phyloP scores from a whole-genome alignment of 2,797 vertebrate species.

The Nyctibius grandis region DNA sequence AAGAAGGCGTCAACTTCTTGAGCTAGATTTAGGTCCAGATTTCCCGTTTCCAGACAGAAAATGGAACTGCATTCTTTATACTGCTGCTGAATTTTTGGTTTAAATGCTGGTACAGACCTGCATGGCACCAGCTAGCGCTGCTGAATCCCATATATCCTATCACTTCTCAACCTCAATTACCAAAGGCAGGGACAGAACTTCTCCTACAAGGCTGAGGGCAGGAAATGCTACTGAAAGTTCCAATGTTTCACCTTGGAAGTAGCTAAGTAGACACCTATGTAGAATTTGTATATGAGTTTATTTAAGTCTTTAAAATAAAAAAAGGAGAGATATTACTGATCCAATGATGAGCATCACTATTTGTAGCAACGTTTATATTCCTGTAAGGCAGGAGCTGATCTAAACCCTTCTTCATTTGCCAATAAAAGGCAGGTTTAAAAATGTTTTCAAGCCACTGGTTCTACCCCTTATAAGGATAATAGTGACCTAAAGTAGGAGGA shows the following conservation, averaged over 20 bases:
- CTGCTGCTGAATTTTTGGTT: not conserved
- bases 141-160: not conserved
- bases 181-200: not conserved
- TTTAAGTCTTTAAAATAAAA: not conserved
- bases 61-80: not conserved
- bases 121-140: not conserved
- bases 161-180: not conserved
- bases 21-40: not conserved
- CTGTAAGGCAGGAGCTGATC: not conserved
- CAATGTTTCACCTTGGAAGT: not conserved
- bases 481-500: not conserved
- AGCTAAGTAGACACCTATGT: conserved; percentile 14
- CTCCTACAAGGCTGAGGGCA: not conserved
- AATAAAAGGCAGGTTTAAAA: not conserved
- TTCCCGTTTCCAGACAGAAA: not conserved
- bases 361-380: not conserved
- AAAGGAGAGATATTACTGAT: not conserved
- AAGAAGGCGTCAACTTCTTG: not conserved
- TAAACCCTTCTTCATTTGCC: not conserved
- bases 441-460: not conserved
- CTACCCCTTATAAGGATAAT: not conserved
- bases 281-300: conserved; percentile 6
- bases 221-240: not conserved
- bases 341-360: not conserved
- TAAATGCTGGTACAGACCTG: not conserved